A percentile compares a stretch with the other conserved stretches of the same genome.
phyloP scores from a whole-genome alignment of 1,140 invertebrate genomes.

The Euglossa dilemma region DNA sequence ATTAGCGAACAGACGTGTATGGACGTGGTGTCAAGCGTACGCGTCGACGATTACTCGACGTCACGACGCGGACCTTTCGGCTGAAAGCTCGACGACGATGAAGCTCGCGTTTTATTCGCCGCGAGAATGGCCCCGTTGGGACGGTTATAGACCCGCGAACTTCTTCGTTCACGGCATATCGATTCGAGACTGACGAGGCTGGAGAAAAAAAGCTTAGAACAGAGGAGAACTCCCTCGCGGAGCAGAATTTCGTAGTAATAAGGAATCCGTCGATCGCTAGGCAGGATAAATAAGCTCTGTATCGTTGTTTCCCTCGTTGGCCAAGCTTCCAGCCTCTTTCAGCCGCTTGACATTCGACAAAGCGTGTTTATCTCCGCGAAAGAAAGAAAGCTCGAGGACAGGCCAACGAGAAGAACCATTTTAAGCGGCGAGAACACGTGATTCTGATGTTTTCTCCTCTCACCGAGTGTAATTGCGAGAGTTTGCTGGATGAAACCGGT shows the following conservation, averaged over 20 bases:
- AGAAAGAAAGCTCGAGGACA: not conserved
- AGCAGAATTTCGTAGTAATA: constrained; percentile 22
- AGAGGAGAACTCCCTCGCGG: not conserved
- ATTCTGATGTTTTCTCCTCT: not conserved
- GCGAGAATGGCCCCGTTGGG: not conserved
- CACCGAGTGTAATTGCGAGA: not conserved
- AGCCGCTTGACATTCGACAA: too few species aligned
- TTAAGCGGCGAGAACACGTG: not conserved
- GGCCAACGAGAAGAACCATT: not conserved
- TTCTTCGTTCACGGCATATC: constrained; percentile 19
- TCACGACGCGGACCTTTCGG: not conserved
- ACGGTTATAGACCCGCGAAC: not conserved
- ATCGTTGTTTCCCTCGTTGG: not conserved
- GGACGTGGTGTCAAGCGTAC: not conserved
- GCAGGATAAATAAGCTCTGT: not conserved
- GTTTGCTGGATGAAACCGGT: not conserved
- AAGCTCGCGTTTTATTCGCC: not conserved
- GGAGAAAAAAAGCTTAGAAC: not conserved
- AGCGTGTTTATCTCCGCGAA: not conserved
- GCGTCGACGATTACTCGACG: not conserved
- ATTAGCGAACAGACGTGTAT: not conserved
- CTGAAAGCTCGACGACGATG: not conserved
- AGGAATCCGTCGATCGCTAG: constrained; percentile 18
- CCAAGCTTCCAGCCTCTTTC: not conserved
- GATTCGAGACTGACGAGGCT: constrained; percentile 3